Conservation (phyloP, 2,888 invertebrate genomes). For the Carabus problematicus region DNA sequence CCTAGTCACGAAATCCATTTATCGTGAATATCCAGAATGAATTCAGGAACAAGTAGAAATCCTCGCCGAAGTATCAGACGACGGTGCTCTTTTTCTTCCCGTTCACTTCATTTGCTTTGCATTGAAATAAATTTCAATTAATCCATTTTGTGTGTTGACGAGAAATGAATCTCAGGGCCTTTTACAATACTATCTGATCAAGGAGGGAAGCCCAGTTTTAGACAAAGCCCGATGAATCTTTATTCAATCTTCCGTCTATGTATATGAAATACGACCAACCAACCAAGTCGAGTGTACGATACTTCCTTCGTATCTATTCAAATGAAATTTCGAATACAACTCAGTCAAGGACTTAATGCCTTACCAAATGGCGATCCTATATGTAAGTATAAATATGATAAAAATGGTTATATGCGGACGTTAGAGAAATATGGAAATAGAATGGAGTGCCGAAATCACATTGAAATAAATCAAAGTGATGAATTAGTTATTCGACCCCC, state of each 20-base stretch:
- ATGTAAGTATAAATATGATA: constrained; percentile 39
- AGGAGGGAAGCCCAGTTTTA: too few species aligned
- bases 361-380: constrained; percentile 40
- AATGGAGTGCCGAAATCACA: constrained; percentile 42
- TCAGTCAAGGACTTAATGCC: constrained; percentile 16
- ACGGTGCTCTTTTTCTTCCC: constrained; percentile 21
- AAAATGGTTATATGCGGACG: constrained; percentile 32
- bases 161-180: too few species aligned
- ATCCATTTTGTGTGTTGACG: background rate
- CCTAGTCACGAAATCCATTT: constrained; percentile 19
- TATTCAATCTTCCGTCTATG: too few species aligned
- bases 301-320: constrained; percentile 17
- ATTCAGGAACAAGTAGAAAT: constrained; percentile 12
- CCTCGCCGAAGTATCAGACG: background rate
- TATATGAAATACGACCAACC: too few species aligned
- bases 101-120: background rate
- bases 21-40: constrained; percentile 1
- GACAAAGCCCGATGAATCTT: too few species aligned
- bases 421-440: constrained; percentile 40
- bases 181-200: too few species aligned
- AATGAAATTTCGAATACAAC: constrained; percentile 14
- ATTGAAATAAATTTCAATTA: constrained; percentile 7
- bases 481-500: constrained; percentile 42
- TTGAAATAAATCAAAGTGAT: constrained; percentile 43
- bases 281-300: too few species aligned